Base-by-base conservation (phyloP, 2,113 vertebrate genomes). In the Dryoscopus gambensis region DNA sequence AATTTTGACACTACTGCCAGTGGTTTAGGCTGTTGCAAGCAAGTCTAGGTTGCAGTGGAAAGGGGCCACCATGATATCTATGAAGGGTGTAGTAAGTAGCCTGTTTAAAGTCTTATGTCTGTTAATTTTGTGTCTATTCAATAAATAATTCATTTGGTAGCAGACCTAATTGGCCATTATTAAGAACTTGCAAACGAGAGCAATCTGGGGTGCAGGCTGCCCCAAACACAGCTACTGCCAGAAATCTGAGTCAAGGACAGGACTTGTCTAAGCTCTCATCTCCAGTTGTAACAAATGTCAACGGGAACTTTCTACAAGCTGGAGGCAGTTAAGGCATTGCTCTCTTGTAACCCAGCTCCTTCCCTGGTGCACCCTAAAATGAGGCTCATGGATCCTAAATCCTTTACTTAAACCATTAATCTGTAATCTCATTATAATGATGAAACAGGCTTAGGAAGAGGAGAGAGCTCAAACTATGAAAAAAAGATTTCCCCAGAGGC, bases 111-210 rank as follows among this genome's bases (percentile, higher is more conserved):
- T 5, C 59, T 64, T 64, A 15, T 19, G 9, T 23, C 15, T 28
- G 15, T 19, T 47, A 28, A 40, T 65, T 64, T 39, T n/a, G 12
- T 65, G 24, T 30, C 30, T 21, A n/a, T 56, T 65, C 30, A n/a
- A 84, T 18, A 75, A 53, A 46, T 9, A 53, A 31, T 15, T 28
- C 2, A 23, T 56, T 65, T n/a, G 40, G 15, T n/a, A 56, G 8
- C 15, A 74, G 30, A 28, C 6, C 50, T 47, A 40, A n/a, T 7
- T 8, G 28, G 6, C 23, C 28, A 28, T 39, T 47, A 30, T 13
- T 23, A 47, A 20, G 42, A 15, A 13, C 10, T 56, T 40, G 59
- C 0, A 0, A 49, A 40, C 0, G 2, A 65, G 14, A 46, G 42
- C 5, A 10, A 24, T 40, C 59, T 47, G 28, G 19, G 42, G 28